These are phyloP conservation scores for Tetragonula clypearis DNA, from an alignment of 1,140 invertebrate species.

Conservation along the genomic window DNA sequence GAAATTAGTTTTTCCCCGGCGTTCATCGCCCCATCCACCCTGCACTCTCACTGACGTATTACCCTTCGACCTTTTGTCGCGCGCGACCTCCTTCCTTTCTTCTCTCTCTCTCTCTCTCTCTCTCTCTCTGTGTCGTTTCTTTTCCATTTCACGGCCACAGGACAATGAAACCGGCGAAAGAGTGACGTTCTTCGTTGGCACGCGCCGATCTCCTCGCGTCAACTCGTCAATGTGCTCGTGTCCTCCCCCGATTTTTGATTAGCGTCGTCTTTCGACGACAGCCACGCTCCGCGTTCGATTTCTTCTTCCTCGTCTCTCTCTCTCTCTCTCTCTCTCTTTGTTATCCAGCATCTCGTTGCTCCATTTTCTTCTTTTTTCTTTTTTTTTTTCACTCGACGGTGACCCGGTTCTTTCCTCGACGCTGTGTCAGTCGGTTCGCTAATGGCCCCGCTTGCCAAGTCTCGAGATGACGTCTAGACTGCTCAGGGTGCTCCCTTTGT, in stretches of 20 bases:
- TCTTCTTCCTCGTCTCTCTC: too few relatives aligned
- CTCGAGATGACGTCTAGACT: not conserved
- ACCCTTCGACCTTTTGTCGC: slow-evolving; percentile 62
- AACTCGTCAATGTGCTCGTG: not conserved
- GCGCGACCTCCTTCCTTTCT: slow-evolving; percentile 32
- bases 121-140: too few relatives aligned
- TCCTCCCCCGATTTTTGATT: not conserved
- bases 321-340: not conserved
- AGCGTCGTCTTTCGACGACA: not conserved
- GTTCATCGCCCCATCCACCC: not conserved
- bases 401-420: not conserved
- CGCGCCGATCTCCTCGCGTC: not conserved
- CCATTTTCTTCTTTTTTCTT: not conserved
- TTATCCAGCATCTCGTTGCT: not conserved
- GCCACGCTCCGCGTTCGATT: not conserved
- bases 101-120: not conserved
- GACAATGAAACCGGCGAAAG: slow-evolving; percentile 29
- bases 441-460: not conserved
- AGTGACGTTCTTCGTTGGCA: not conserved
- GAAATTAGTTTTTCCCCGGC: slow-evolving; percentile 74
- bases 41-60: slow-evolving; percentile 56
- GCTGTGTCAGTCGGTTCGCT: not conserved
- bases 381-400: not conserved
- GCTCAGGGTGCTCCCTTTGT: too few relatives aligned
- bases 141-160: not conserved